These are phyloP conservation scores for Platycheirus albimanus DNA, from an alignment of 2,888 invertebrate genomes.

Conservation along the genomic window DNA sequence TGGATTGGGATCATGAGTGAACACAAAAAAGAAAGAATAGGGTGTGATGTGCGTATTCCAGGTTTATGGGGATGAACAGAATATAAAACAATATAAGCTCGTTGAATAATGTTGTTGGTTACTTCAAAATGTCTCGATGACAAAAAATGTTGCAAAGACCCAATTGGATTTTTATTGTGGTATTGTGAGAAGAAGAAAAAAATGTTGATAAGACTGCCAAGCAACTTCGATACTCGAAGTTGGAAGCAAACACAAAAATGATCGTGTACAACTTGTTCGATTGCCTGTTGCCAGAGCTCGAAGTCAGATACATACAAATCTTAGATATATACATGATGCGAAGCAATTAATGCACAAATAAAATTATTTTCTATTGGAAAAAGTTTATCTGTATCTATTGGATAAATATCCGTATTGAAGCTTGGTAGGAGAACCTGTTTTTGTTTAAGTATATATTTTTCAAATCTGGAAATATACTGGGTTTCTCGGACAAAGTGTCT, in stretches of 20 bases:
- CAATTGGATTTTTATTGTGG: background rate
- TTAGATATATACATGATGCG: too few relatives aligned
- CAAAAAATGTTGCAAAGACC: background rate
- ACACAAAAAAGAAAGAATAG: background rate
- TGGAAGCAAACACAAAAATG: background rate
- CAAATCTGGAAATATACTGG: slow-evolving; percentile 13
- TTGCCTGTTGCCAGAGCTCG: too few relatives aligned
- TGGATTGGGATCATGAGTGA: slow-evolving; percentile 1
- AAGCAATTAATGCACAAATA: too few relatives aligned
- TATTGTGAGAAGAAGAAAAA: background rate
- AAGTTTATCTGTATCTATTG: too few relatives aligned
- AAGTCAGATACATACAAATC: too few relatives aligned
- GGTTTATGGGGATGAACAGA: background rate
- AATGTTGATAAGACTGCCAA: background rate
- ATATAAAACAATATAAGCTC: background rate
- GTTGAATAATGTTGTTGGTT: too few relatives aligned
- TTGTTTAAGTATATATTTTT: too few relatives aligned
- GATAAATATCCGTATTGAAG: too few relatives aligned
- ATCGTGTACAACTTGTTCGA: slow-evolving; percentile 8
- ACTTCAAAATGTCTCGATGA: too few relatives aligned
- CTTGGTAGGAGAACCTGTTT: too few relatives aligned
- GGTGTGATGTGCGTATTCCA: slow-evolving; percentile 29
- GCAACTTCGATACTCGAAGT: slow-evolving; percentile 55
- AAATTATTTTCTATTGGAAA: too few relatives aligned
- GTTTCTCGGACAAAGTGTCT: too few relatives aligned